Evolutionary conservation across 2,888 invertebrate genomes (phyloP).

Genomic region (Pilophorus perplexus): DNA sequence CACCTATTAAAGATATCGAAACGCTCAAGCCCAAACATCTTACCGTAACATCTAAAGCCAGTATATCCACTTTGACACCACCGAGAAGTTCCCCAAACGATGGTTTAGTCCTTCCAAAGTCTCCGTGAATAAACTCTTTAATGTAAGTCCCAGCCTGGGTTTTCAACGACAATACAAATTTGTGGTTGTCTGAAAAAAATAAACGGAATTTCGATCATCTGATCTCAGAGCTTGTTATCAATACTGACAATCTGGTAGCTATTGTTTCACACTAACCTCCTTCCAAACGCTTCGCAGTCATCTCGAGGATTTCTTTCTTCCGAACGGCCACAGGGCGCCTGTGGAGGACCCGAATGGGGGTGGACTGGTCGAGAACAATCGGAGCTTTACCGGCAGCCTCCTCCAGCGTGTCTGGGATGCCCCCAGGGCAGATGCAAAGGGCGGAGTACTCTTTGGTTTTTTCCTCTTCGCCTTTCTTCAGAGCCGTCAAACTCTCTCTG

Average conservation of each 20-base stretch:
- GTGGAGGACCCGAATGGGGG: conserved; percentile 88
- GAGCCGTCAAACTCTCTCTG: conserved; percentile 57
- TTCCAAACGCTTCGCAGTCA: conserved; percentile 62
- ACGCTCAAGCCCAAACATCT: no score
- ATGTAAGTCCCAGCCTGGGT: conserved; percentile 95
- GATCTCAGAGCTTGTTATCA: no score
- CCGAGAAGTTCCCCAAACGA: conserved; percentile 68
- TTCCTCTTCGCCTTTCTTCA: conserved; percentile 83
- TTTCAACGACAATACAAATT: conserved; percentile 66
- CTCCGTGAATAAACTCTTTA: conserved; percentile 96
- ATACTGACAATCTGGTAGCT: no score
- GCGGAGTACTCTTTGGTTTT: conserved; percentile 87
- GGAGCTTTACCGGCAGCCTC: conserved; percentile 48
- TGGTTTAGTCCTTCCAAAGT: conserved; percentile 85
- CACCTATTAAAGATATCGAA: no score
- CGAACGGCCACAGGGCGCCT: conserved; percentile 72
- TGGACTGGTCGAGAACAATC: conserved; percentile 72
- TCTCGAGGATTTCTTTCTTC: conserved; percentile 53
- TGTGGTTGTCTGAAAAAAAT: conserved; percentile 44
- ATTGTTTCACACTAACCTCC: no score
- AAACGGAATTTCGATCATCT: neutral
- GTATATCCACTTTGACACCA: conserved; percentile 70
- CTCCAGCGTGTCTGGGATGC: conserved; percentile 21
- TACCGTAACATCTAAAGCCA: conserved; percentile 81
- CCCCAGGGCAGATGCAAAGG: conserved; percentile 57